Evolutionary conservation across 2,113 vertebrate species (phyloP), one percentile per base, ranked within the genome.

Genomic region (Sakesphorus luctuosus): DNA sequence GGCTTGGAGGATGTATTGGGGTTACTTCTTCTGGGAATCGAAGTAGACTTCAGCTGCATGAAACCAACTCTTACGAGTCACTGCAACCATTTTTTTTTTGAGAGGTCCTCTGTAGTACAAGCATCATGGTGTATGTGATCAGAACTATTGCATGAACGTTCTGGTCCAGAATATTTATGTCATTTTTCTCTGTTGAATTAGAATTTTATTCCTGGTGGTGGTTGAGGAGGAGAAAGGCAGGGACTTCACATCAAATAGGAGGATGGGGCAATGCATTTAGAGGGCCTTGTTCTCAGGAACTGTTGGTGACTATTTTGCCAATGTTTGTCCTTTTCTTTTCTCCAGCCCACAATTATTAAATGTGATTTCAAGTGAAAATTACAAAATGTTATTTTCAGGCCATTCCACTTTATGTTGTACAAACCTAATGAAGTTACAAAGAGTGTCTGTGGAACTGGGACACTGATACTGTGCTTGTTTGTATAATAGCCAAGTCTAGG

Each of bases 141-240:
- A 49, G 46, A 86, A 35, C 24, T n/a, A 5, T 24, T 44, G 21
- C 23, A 8, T 47, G 52, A 25, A 23, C 16, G 26, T 58, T 49
- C 9, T 68, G 31, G 5, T 15, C 11, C 25, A 24, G 33, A 79
- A 28, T 63, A 28, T 21, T 53, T 3, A 8, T 0, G 0, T 49
- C 0, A 25, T 38, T 69, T 86, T 86, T 33, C n/a, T 84, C n/a
- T 33, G 25, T 35, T 55, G 31, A 69, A 61, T 68, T 75, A 79
- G 21, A 35, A 26, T 93, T 82, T 82, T 59, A 9, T 31, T 84
- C 2, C 0, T 52, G 13, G 10, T 68, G 47, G 15, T 68, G 17
- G 21, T 40, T 68, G 62, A 74, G 18, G 40, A 73, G 10, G 28
- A 43, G 58, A 43, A 69, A 77, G 11, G 29, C 33, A 81, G 77